Evolutionary conservation across 2,888 invertebrate genomes (phyloP).

Genomic region (Andrena chrysosceles): DNA sequence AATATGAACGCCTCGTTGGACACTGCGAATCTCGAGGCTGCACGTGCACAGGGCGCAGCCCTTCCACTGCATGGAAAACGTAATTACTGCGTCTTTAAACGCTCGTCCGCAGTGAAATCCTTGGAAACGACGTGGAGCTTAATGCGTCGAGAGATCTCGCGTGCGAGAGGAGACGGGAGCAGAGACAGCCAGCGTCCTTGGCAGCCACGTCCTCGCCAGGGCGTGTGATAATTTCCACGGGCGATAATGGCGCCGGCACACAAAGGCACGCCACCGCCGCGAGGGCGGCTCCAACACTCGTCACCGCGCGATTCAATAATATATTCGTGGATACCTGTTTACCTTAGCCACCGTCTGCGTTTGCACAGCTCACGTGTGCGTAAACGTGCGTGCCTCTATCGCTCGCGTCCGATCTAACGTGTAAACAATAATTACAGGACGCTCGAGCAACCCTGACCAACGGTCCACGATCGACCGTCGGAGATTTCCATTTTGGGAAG

Average conservation of each 20-base stretch:
- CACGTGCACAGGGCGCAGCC: too few relatives aligned
- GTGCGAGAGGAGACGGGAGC: not conserved
- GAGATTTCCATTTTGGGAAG: constrained; percentile 30
- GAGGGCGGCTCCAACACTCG: constrained; percentile 42
- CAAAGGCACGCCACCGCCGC: constrained; percentile 48
- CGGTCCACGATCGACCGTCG: not conserved
- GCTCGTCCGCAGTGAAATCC: constrained; percentile 9
- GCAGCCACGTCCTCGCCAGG: not conserved
- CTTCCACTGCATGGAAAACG: not conserved
- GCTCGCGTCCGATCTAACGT: constrained; percentile 62
- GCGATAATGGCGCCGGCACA: constrained; percentile 52
- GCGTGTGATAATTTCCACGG: constrained; percentile 55
- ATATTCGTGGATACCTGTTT: constrained; percentile 63
- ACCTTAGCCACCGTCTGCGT: constrained; percentile 51
- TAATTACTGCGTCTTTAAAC: constrained; percentile 11
- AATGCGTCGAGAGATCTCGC: not conserved
- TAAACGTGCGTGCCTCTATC: constrained; percentile 56
- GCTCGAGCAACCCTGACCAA: not conserved
- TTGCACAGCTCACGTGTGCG: constrained; percentile 55
- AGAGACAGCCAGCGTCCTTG: constrained; percentile 4
- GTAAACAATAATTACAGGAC: constrained; percentile 66
- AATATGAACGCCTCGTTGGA: too few relatives aligned
- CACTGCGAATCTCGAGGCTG: too few relatives aligned
- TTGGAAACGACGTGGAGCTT: constrained; percentile 10
- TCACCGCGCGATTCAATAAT: constrained; percentile 56